phyloP scores from a whole-genome alignment of 2,888 invertebrate genomes.

The Syritta pipiens region DNA sequence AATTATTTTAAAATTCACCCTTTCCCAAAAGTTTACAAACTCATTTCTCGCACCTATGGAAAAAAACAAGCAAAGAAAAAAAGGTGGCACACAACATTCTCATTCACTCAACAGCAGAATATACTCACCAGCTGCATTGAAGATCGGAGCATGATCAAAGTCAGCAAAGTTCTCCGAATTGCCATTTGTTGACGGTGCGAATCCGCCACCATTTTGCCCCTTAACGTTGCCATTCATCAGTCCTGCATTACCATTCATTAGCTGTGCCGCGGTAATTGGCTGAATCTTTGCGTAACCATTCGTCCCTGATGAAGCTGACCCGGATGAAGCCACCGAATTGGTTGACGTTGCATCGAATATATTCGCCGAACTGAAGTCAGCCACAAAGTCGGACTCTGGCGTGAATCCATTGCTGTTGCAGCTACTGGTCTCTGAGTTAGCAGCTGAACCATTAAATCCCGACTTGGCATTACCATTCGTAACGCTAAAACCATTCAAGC shows the following conservation, averaged over 20 bases:
- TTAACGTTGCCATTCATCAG: conserved; percentile 46
- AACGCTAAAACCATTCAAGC: conserved; percentile 71
- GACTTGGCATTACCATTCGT: conserved; percentile 54
- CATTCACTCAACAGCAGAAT: too few species aligned
- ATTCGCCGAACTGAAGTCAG: conserved; percentile 86
- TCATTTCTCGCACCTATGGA: too few species aligned
- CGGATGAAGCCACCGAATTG: conserved; percentile 72
- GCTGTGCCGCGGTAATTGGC: conserved; percentile 71
- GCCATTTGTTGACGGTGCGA: conserved; percentile 70
- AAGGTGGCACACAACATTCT: neutral
- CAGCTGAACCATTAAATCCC: conserved; percentile 71
- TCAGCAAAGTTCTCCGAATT: conserved; percentile 83
- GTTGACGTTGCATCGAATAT: conserved; percentile 84
- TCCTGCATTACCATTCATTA: conserved; percentile 70
- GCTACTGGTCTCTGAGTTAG: conserved; percentile 77
- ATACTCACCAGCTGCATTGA: conserved; percentile 81
- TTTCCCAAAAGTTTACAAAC: too few species aligned
- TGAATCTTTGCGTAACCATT: conserved; percentile 78
- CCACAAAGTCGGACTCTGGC: conserved; percentile 82
- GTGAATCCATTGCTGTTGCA: conserved; percentile 78
- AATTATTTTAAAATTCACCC: too few species aligned
- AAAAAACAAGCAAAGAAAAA: neutral
- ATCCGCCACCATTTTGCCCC: conserved; percentile 53
- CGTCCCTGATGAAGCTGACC: conserved; percentile 73
- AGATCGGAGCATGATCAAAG: conserved; percentile 87